These are phyloP conservation scores for Natator depressus DNA, from an alignment of 2,113 vertebrate species.

Conservation along the genomic window DNA sequence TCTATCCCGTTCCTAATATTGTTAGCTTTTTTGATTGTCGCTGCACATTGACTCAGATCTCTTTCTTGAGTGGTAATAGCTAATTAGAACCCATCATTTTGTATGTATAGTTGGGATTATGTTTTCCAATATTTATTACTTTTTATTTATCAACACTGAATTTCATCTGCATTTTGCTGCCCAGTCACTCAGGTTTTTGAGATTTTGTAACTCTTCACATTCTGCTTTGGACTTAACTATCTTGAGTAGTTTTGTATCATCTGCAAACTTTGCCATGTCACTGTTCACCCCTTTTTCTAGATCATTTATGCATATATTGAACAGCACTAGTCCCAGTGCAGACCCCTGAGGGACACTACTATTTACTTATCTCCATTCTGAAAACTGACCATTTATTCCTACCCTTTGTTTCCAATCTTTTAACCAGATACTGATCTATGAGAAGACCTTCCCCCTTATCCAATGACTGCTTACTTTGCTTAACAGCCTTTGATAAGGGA, in stretches of 20 bases:
- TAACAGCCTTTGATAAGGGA: background rate
- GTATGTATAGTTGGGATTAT: background rate
- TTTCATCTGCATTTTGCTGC: background rate
- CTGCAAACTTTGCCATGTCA: background rate
- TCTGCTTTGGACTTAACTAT: background rate
- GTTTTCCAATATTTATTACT: background rate
- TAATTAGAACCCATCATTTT: too few relatives aligned
- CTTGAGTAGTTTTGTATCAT: background rate
- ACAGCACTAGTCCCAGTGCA: background rate
- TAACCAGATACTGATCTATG: background rate
- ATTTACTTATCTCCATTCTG: background rate
- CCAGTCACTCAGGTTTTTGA: background rate
- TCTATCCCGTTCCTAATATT: too few relatives aligned
- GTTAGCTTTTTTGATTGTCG: too few relatives aligned
- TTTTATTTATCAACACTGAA: background rate
- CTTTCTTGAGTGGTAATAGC: too few relatives aligned
- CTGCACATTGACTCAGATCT: too few relatives aligned
- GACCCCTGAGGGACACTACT: background rate
- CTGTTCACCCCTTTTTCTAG: background rate
- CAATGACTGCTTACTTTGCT: background rate
- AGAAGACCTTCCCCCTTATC: background rate
- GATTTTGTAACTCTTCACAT: background rate
- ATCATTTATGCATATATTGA: background rate
- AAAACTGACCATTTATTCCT: background rate
- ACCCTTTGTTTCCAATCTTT: background rate